Evolutionary conservation across 2,113 vertebrate genomes (phyloP), one percentile per base, ranked within the genome.

Genomic region (Mus spicilegus): DNA sequence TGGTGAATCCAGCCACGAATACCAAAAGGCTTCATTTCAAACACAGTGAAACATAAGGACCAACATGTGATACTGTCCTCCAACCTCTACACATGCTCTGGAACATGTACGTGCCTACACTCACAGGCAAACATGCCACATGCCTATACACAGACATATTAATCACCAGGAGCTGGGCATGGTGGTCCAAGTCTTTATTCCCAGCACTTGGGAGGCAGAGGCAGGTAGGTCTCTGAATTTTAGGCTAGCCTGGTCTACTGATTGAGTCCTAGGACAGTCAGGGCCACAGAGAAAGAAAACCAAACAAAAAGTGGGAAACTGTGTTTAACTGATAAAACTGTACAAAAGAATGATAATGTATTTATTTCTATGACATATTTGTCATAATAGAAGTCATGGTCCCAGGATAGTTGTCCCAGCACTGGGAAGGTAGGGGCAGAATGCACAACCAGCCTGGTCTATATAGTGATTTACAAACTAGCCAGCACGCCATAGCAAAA

Each of bases 261-360:
- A 58, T 54, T 24, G 12, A 81, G 36, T 39, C n/a, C 20, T 20
- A 58, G 36, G 51, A n/a, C 51, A 58, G 49, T 3, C 33, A 81
- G 33, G 10, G 20, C 54, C 19, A 81, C 54, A 82, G 56, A 39
- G 14, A 82, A 81, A 78, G 22, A 16, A 51, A 54, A 36, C 49
- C 51, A 82, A 58, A 63, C 70, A 46, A 39, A 80, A 94, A 67
- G 28, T 95, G 20, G 54, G 5, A 93, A 81, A 96, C 39, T 89
- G 36, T 69, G 51, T 46, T 94, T 91, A 95, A 93, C 26, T 69
- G 72, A 87, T 87, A 89, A 84, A 82, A 89, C 30, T 46, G 82
- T 56, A 63, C 24, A 87, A n/a, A 63, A 90, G 70, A 63, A 95
- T 67, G 39, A 80, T 24, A 77, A 86, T 26, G 17, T 67, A 69